Conservation (phyloP, 2,888 invertebrate genomes). For the Bombyx huttoni region DNA sequence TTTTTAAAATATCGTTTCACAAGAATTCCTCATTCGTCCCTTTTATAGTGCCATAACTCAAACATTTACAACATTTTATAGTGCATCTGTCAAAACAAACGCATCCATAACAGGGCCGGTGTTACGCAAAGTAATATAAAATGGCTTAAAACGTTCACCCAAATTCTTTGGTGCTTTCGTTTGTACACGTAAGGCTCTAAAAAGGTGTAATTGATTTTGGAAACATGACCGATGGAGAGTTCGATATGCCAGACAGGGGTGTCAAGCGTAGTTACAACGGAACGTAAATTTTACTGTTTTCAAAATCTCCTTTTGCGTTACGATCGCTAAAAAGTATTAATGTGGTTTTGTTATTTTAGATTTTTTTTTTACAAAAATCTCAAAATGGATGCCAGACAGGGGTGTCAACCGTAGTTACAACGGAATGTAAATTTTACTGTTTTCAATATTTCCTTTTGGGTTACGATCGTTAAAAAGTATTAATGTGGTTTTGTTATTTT, state of each 20-base stretch:
- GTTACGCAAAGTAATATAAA: conserved; percentile 14
- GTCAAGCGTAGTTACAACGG: conserved; percentile 5
- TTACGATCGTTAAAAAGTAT: not conserved
- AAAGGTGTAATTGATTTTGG: conserved; percentile 45
- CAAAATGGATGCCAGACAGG: conserved; percentile 3
- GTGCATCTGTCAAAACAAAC: conserved; percentile 53
- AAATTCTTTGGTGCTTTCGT: conserved; percentile 24
- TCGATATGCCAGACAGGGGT: conserved; percentile 12
- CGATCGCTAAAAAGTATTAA: not conserved
- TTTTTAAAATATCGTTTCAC: conserved; percentile 15
- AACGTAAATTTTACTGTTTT: too few relatives aligned
- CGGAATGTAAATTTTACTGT: too few relatives aligned
- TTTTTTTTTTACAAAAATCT: not conserved
- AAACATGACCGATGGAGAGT: conserved; percentile 25
- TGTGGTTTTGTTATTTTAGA: not conserved
- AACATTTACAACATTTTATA: conserved; percentile 36
- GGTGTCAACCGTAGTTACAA: conserved; percentile 5
- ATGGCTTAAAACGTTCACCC: conserved; percentile 15
- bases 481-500: not conserved
- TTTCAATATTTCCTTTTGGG: too few relatives aligned
- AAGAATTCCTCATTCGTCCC: conserved; percentile 19
- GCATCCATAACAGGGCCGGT: conserved; percentile 14
- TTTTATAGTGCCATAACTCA: conserved; percentile 36
- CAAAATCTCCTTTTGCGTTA: too few relatives aligned
- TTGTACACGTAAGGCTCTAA: conserved; percentile 32